phyloP scores from a whole-genome alignment of 2,888 invertebrate genomes.

The Sisyra terminalis region DNA sequence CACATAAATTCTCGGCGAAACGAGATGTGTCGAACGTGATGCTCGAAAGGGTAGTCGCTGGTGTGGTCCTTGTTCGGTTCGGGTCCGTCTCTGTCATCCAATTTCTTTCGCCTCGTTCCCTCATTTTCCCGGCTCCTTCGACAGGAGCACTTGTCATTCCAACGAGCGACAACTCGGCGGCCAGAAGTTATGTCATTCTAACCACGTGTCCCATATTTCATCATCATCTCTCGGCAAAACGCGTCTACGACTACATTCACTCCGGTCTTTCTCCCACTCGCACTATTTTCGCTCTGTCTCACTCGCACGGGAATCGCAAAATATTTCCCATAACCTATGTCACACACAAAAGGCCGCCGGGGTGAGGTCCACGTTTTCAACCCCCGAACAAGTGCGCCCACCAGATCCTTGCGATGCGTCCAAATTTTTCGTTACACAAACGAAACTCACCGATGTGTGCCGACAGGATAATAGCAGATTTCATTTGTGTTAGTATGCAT shows the following conservation, averaged over 20 bases:
- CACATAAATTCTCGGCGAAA: background rate
- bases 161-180: slow-evolving; percentile 27
- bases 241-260: slow-evolving; percentile 1
- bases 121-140: slow-evolving; percentile 11
- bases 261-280: background rate
- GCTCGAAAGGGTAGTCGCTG: background rate
- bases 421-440: background rate
- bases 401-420: background rate
- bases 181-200: slow-evolving; percentile 50
- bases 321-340: background rate
- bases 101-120: background rate
- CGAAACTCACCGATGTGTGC: background rate
- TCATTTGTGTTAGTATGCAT: no score
- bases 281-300: background rate
- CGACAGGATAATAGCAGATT: background rate
- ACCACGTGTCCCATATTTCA: slow-evolving; percentile 60
- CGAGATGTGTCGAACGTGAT: no score
- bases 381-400: background rate
- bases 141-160: slow-evolving; percentile 17
- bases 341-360: background rate
- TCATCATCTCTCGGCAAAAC: slow-evolving; percentile 33
- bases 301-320: background rate
- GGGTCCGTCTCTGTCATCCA: background rate
- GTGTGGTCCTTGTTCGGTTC: background rate
- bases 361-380: background rate